These are phyloP conservation scores for Melanostigma gelatinosum DNA, from an alignment of 2,113 vertebrate genomes.

Conservation along the genomic window DNA sequence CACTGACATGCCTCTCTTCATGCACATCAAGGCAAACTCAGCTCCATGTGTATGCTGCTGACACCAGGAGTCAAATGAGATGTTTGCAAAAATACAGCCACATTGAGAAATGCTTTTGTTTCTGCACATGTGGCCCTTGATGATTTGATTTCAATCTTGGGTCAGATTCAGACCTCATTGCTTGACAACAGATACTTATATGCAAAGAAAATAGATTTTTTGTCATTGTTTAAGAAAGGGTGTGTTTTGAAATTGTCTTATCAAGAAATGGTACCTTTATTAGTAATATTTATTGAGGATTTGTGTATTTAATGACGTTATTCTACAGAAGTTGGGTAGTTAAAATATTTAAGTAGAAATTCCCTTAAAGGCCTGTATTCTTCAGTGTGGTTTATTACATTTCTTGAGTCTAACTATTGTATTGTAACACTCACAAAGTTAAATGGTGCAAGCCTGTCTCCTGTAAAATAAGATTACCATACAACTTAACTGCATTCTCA, in stretches of 20 bases:
- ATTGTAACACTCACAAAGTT: background rate
- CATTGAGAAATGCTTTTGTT: constrained; percentile 23
- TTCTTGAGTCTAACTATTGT: background rate
- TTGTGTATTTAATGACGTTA: background rate
- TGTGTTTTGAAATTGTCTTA: background rate
- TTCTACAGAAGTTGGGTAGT: too few species aligned
- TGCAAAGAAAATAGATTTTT: background rate
- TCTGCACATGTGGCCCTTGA: constrained; percentile 21
- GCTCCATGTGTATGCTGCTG: constrained; percentile 2
- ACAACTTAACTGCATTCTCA: background rate
- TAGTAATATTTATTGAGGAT: background rate
- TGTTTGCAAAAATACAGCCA: constrained; percentile 39
- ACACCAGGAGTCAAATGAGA: constrained; percentile 35
- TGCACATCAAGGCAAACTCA: constrained; percentile 56
- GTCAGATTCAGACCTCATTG: constrained; percentile 36
- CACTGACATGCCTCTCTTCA: constrained; percentile 41
- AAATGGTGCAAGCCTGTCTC: background rate
- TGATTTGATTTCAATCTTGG: constrained; percentile 68
- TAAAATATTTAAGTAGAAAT: too few species aligned
- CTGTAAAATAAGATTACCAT: background rate
- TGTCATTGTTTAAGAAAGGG: background rate
- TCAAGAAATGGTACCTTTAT: background rate
- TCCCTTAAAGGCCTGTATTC: too few species aligned
- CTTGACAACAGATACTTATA: background rate
- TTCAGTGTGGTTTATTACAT: background rate